Evolutionary conservation across 2,113 vertebrate species (phyloP), one percentile per base, ranked within the genome.

Genomic region (Symphodus melops): DNA sequence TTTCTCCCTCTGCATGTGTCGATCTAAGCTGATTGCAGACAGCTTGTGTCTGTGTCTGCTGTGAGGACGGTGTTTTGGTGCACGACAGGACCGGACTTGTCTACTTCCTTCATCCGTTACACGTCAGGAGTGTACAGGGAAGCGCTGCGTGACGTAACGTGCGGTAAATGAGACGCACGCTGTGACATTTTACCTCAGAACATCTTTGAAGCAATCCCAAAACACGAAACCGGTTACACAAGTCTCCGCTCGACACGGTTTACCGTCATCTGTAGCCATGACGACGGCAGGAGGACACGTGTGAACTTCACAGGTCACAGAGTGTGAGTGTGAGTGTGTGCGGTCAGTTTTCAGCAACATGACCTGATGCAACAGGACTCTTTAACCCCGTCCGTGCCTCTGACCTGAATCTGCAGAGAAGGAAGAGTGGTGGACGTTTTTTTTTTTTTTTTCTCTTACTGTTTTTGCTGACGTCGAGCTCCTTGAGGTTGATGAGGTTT

Each of bases 401-500:
- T 20, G 4, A 62, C 19, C 49, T 46, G 1, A n/a, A 39, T 16
- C 11, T 60, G 39, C 36, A 13, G 12, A 75, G 63, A 41, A n/a
- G 10, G 8, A 16, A 25, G n/a, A 63, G n/a, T n/a, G n/a, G n/a
- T n/a, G n/a, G n/a, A n/a, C n/a, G n/a, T n/a, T n/a, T n/a, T n/a
- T n/a, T n/a, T n/a, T n/a, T n/a, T n/a, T n/a, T n/a, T n/a, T n/a
- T n/a, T n/a, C n/a, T n/a, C 96, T 98, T 96, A 99, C 98, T 97
- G 94, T 99, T 99, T 94, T 99, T 99, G 96, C 98, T 99, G 96
- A 99, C 95, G 90, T 99, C 98, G 79, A 99, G 95, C 95, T 99
- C 98, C 95, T 96, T 96, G 96, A 99, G 97, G 94, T 98, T 99
- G 94, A 97, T 94, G 92, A 99, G 98, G 95, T 98, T 99, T 88